A percentile compares a stretch with the other conserved stretches of the same genome.
phyloP scores from a whole-genome alignment of 2,888 invertebrate genomes.

The Ethmia dodecea region DNA sequence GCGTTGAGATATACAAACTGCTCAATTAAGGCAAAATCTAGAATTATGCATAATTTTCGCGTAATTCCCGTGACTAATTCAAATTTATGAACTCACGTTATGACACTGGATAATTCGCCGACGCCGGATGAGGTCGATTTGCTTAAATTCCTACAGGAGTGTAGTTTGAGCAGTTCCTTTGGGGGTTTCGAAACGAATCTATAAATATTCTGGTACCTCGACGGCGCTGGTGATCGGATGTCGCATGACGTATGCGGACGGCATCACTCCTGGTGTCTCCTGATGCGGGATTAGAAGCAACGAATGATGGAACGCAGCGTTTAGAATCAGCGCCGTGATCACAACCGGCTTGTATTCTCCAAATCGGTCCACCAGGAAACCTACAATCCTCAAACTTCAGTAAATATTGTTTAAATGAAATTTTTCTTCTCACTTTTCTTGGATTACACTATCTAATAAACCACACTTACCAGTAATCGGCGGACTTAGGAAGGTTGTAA shows the following conservation, averaged over 20 bases:
- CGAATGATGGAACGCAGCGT: constrained; percentile 88
- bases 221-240: constrained; percentile 84
- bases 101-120: constrained; percentile 64
- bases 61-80: constrained; percentile 67
- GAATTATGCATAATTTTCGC: constrained; percentile 50
- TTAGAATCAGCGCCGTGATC: constrained; percentile 85
- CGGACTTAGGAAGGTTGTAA: constrained; percentile 91
- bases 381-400: constrained; percentile 58
- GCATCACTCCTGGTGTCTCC: constrained; percentile 86
- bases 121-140: constrained; percentile 73
- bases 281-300: constrained; percentile 88
- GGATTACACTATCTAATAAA: neutral
- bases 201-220: constrained; percentile 68
- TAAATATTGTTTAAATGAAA: too few relatives aligned
- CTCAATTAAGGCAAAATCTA: constrained; percentile 30
- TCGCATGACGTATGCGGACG: constrained; percentile 85
- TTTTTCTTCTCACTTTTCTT: too few relatives aligned
- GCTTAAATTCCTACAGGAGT: constrained; percentile 71
- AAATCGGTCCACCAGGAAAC: constrained; percentile 91
- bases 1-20: too few relatives aligned
- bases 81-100: constrained; percentile 53
- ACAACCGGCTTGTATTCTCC: constrained; percentile 91
- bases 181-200: constrained; percentile 35
- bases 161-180: constrained; percentile 39
- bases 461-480: constrained; percentile 85